Percentiles rank a stretch among this genome's conserved stretches.
Conservation (phyloP, 2,888 invertebrate species). For the Pristionchus arcanus region DNA sequence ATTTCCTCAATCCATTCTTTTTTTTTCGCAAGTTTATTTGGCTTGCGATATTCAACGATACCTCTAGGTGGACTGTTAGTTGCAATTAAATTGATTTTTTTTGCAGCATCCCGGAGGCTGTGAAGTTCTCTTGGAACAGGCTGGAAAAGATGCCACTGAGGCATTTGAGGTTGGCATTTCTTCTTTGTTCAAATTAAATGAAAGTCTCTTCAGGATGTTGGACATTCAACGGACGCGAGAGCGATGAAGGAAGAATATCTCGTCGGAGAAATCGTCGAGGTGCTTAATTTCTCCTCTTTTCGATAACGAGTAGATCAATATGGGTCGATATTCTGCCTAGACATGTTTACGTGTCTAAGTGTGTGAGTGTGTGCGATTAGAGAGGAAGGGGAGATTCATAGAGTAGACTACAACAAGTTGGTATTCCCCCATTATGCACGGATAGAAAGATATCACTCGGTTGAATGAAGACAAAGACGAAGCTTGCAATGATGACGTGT, state of each 20-base stretch:
- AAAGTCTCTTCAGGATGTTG: constrained; percentile 68
- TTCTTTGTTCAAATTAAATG: background rate
- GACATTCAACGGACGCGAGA: constrained; percentile 78
- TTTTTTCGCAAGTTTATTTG: background rate
- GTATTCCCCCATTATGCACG: background rate
- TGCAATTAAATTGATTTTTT: background rate
- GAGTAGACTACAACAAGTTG: constrained; percentile 47
- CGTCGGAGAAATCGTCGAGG: constrained; percentile 73
- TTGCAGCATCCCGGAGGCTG: constrained; percentile 78
- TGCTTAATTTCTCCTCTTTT: constrained; percentile 43
- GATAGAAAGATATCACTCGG: background rate
- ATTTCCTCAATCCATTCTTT: background rate
- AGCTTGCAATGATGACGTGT: background rate
- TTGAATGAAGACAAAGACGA: background rate
- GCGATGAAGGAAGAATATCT: constrained; percentile 76
- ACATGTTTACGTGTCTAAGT: constrained; percentile 48
- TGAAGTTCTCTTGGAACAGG: constrained; percentile 79
- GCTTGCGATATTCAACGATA: background rate
- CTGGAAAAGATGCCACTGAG: constrained; percentile 78
- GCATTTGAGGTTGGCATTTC: constrained; percentile 70
- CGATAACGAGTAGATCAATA: background rate
- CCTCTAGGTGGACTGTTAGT: too few relatives aligned
- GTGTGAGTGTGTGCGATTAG: constrained; percentile 33
- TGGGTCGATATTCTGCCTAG: background rate
- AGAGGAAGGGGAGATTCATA: constrained; percentile 21